Base-by-base conservation (phyloP, 2,888 invertebrate genomes). In the Eupithecia centaureata region DNA sequence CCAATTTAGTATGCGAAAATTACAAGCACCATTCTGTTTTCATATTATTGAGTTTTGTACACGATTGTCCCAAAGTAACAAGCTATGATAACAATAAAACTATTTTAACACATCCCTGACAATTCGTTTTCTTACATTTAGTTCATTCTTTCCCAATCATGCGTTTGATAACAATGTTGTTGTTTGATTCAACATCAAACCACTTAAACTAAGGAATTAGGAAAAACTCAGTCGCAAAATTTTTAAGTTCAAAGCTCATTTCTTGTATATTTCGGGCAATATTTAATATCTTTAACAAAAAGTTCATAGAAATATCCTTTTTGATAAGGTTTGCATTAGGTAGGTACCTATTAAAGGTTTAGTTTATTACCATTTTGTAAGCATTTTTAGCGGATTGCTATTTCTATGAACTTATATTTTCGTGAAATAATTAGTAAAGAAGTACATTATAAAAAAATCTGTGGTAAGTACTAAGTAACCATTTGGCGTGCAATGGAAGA, bases 151-250 rank as follows among this genome's bases (percentile, higher is more conserved):
- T 5, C 18, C 15, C 25, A 52, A 27, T 51, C 22, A 51, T 52
- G 1, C 12, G 22, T 51, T 25, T 13, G 5, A 13, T 13, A 25
- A 13, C 25, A 25, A 51, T 15, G 5, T 25, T 51, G 4, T 22
- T 51, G 25, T 52, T 52, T 7, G 7, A 27, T 27, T 52, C 1
- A 52, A 15, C 15, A 52, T 13, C 25, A 52, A 52, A n/a, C n/a
- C n/a, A n/a, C n/a, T n/a, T n/a, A n/a, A n/a, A 52, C 15, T 27
- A 52, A 13, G 7, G 52, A 15, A 75, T 72, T 75, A 69, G 73
- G 79, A 47, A 80, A 82, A 85, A 82, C 79, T 87, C 86, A 87
- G 86, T 87, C 86, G 78, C 79, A 74, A 75, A 77, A 77, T 81
- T 83, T 28, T 51, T 76, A 77, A 77, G 70, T 77, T 82, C 73